Evolutionary conservation across 2,113 vertebrate genomes (phyloP), one percentile per base, ranked within the genome.

Genomic region (Hippoglossus stenolepis): DNA sequence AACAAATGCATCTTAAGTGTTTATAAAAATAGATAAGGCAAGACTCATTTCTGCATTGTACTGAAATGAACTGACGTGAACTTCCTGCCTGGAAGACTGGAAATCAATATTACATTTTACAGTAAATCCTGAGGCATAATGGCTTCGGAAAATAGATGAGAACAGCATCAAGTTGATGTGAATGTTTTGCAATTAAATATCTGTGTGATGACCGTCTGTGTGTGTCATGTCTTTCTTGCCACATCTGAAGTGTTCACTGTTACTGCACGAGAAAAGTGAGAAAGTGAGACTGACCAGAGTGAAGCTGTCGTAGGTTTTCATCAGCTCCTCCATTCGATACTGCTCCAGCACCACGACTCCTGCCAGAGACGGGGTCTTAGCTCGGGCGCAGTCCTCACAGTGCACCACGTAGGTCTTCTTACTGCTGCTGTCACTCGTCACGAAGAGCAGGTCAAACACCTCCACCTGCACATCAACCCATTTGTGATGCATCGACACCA

Each of bases 341-440:
- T 98, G 97, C 87, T 98, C 96, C 35, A 98, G 94, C 75, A 98
- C 95, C 85, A 97, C 95, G 1, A 97, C 95, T 21, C 94, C 95
- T 0, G 89, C 90, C 59, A 97, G 90, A 6, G n/a, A 66, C 0
- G 92, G 85, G 83, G 79, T 96, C 53, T 93, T 94, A 3, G 90
- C 85, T 24, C 95, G 95, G 2, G 96, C 97, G 0, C 97, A 98
- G 70, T 95, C 95, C 92, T 97, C 96, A 79, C 97, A 98, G 94
- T 98, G 96, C 86, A 98, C 97, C 91, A 97, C 92, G 67, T 98
- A 98, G 1, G 94, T 94, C 90, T 96, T 97, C 77, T 95, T 96
- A 72, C 90, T 94, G 86, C 95, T 94, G 45, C 89, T 96, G 89
- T 97, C 97, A 31, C 96, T 97, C 3, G 96, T 98, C 87, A 98